Percentiles rank a stretch among this genome's conserved stretches.
Evolutionary conservation across 2,888 invertebrate species (phyloP).

Genomic region (Caradrina clavipalpis): DNA sequence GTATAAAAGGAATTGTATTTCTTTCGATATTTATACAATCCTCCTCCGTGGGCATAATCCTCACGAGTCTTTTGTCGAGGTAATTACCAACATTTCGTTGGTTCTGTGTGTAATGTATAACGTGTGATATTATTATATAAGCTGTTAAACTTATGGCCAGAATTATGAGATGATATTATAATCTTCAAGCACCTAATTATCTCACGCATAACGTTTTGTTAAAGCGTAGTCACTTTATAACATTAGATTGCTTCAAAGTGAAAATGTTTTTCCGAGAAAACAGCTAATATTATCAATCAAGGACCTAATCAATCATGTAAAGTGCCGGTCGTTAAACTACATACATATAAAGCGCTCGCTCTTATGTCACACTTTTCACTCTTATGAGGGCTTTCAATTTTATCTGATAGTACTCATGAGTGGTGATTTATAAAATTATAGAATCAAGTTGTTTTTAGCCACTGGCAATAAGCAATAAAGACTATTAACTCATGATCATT

Average conservation of each 20-base stretch:
- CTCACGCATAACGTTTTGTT: constrained; percentile 13
- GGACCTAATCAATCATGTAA: constrained; percentile 51
- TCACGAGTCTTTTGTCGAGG: constrained; percentile 49
- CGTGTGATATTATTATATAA: constrained; percentile 41
- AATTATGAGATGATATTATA: constrained; percentile 10
- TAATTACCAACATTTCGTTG: constrained; percentile 48
- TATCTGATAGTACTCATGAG: constrained; percentile 15
- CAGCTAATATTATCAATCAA: constrained; percentile 24
- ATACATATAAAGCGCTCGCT: constrained; percentile 7
- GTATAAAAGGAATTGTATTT: constrained; percentile 63
- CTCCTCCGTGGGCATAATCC: constrained; percentile 53
- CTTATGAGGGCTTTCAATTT: constrained; percentile 11
- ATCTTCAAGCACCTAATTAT: constrained; percentile 25
- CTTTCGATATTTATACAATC: constrained; percentile 72
- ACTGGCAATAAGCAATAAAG: neutral
- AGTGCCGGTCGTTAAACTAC: constrained; percentile 47
- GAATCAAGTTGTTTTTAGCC: neutral
- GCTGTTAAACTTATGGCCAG: constrained; percentile 25
- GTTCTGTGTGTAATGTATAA: constrained; percentile 27
- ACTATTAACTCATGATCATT: neutral
- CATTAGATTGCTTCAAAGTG: constrained; percentile 16
- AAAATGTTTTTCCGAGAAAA: constrained; percentile 9
- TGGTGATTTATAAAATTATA: constrained; percentile 5
- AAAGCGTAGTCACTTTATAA: constrained; percentile 6
- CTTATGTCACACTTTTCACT: constrained; percentile 43